These are phyloP conservation scores for Apeltes quadracus DNA, from an alignment of 2,113 vertebrate genomes.

Conservation along the genomic window DNA sequence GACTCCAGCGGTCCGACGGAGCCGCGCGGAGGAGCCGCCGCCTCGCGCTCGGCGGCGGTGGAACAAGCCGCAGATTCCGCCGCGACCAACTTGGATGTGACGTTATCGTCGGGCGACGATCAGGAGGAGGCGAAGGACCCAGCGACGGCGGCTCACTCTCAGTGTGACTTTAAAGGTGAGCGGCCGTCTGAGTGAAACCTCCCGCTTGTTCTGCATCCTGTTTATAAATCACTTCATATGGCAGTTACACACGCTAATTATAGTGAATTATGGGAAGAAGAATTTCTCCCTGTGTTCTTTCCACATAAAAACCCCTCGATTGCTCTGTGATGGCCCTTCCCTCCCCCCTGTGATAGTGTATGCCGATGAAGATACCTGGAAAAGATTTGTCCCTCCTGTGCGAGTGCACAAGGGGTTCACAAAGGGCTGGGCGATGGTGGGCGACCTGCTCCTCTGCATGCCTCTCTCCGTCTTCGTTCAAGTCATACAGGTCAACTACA, in stretches of 20 bases:
- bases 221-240: too few relatives aligned
- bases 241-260: too few relatives aligned
- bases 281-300: background rate
- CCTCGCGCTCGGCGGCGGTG: background rate
- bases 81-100: background rate
- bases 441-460: slow-evolving; percentile 90
- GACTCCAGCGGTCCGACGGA: background rate
- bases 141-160: background rate
- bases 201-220: background rate
- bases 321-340: too few relatives aligned
- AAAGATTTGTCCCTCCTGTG: slow-evolving; percentile 86
- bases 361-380: slow-evolving; percentile 86
- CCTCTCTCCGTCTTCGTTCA: slow-evolving; percentile 93
- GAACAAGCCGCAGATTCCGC: background rate
- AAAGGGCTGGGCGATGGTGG: slow-evolving; percentile 89
- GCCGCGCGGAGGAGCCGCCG: background rate
- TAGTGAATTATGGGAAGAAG: background rate
- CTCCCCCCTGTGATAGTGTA: slow-evolving; percentile 81
- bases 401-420: slow-evolving; percentile 85
- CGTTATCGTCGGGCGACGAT: slow-evolving; percentile 19
- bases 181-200: too few relatives aligned
- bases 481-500: slow-evolving; percentile 92
- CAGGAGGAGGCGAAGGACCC: slow-evolving; percentile 29
- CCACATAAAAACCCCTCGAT: background rate
- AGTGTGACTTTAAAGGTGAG: slow-evolving; percentile 55